Evolutionary conservation across 2,888 invertebrate genomes (phyloP).

Genomic region (Furcula furcula): DNA sequence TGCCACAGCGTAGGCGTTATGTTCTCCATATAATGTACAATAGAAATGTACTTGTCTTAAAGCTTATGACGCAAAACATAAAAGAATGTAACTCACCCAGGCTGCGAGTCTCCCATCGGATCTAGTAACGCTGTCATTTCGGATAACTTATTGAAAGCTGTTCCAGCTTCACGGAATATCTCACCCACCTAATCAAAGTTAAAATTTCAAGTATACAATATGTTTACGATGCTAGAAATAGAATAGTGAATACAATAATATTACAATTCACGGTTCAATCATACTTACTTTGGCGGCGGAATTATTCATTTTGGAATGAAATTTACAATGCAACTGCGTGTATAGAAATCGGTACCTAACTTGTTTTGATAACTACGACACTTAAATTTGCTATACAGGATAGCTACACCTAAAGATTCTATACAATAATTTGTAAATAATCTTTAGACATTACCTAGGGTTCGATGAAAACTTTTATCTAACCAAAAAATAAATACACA

Average conservation of each 20-base stretch:
- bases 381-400: too few relatives aligned
- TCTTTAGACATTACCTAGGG: too few relatives aligned
- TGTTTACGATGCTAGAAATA: neutral
- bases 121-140: constrained; percentile 97
- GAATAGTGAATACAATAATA: neutral
- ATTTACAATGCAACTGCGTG: neutral
- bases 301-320: constrained; percentile 40
- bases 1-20: neutral
- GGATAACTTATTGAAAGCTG: constrained; percentile 95
- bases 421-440: too few relatives aligned
- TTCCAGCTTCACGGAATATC: constrained; percentile 97
- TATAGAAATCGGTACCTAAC: too few relatives aligned
- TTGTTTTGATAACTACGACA: too few relatives aligned
- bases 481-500: too few relatives aligned
- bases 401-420: too few relatives aligned
- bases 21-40: neutral
- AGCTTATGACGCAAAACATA: neutral
- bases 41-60: neutral
- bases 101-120: constrained; percentile 91
- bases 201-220: neutral
- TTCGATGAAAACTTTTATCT: too few relatives aligned
- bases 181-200: constrained; percentile 89
- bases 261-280: neutral
- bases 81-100: constrained; percentile 81
- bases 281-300: constrained; percentile 46